These are phyloP conservation scores for Porites cylindrica DNA, from an alignment of 92 coral and sea anemone species.

Conservation along the genomic window DNA sequence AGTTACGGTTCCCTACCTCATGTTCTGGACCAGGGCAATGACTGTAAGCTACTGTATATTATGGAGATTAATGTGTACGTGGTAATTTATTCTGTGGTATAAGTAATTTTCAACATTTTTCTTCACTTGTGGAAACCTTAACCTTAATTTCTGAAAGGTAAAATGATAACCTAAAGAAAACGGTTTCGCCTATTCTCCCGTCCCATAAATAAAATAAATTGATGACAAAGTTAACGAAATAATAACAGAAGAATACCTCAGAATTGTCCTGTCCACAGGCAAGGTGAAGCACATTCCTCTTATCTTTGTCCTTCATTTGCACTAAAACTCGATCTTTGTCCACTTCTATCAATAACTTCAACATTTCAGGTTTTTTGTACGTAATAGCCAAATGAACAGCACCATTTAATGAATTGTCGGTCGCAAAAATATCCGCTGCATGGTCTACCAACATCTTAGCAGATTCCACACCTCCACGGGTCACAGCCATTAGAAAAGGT, in stretches of 20 bases:
- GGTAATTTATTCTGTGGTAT: no score
- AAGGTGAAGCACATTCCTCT: conserved; percentile 68
- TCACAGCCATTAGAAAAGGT: conserved; percentile 74
- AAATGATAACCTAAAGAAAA: no score
- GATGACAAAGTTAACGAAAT: no score
- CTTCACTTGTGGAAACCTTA: no score
- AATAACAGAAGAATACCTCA: conserved; percentile 43
- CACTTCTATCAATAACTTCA: conserved; percentile 62
- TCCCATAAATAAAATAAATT: no score
- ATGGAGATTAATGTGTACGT: no score
- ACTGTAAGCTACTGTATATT: no score
- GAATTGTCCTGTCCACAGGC: conserved; percentile 73
- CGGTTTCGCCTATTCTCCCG: no score
- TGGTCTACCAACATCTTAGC: conserved; percentile 57
- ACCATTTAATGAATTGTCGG: conserved; percentile 45
- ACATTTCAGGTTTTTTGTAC: conserved; percentile 44
- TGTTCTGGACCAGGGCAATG: no score
- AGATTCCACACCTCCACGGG: conserved; percentile 44
- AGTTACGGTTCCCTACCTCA: no score
- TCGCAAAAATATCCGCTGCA: conserved; percentile 71
- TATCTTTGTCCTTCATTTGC: conserved; percentile 41
- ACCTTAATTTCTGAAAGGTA: no score
- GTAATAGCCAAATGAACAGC: conserved; percentile 75
- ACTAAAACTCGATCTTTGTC: conserved; percentile 66
- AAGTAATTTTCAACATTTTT: no score